Conservation (phyloP, 2,113 vertebrate species). For the Hypocryptadius cinnamomeus region DNA sequence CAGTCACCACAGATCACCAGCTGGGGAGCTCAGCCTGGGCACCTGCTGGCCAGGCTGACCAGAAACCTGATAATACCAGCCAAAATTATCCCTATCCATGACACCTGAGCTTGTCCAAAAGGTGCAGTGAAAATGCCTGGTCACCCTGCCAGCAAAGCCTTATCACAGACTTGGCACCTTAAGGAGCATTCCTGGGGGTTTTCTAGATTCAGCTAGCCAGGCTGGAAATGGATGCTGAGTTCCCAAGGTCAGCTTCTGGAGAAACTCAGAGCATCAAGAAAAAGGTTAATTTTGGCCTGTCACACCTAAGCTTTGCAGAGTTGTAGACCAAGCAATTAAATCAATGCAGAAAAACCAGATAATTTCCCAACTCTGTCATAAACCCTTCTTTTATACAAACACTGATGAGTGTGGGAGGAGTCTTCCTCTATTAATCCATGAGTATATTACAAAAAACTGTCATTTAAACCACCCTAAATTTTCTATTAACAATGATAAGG, state of each 20-base stretch:
- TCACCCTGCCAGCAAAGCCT: neutral
- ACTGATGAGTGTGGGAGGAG: neutral
- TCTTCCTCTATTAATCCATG: neutral
- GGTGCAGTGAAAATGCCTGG: neutral
- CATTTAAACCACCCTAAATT: neutral
- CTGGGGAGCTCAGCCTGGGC: neutral
- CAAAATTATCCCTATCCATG: neutral
- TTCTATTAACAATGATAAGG: neutral
- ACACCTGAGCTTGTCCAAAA: neutral
- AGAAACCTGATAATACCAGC: neutral
- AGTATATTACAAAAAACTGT: neutral
- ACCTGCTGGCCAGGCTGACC: neutral
- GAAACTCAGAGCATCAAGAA: neutral
- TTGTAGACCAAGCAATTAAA: neutral
- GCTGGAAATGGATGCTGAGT: neutral
- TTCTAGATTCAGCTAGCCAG: neutral
- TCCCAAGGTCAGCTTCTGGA: neutral
- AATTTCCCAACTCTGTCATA: neutral
- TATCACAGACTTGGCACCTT: neutral
- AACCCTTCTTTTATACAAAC: neutral
- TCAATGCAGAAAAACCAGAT: neutral
- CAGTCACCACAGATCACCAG: neutral
- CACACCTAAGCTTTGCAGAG: neutral
- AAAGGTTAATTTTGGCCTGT: neutral
- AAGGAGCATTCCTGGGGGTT: neutral